Base-by-base conservation (phyloP, 2,888 invertebrate genomes). In the Microchrysa polita region DNA sequence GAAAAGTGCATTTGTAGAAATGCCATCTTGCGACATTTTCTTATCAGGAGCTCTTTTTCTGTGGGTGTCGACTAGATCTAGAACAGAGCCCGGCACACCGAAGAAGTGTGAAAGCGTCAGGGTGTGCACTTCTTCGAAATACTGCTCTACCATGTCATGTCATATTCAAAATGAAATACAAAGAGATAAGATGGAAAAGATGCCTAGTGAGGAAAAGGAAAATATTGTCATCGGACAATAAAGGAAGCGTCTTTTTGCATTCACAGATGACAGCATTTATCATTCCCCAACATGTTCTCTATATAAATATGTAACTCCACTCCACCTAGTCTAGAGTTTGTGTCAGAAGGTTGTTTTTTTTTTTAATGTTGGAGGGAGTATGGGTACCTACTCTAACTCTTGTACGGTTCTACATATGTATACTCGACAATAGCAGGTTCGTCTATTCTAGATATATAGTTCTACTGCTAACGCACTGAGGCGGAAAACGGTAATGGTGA, bases 181-280 rank as follows among this genome's bases (percentile, higher is more conserved):
- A 34, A 34, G 27, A 34, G 27, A 34, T 34, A 34, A 34, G 2
- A 34, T 34, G 7, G 27, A 34, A 34, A 34, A 34, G 7, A 34
- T 7, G 27, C 27, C 27, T 34, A 2, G 27, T 34, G 27, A 34
- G 7, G n/a, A n/a, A 48, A 48, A 48, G 48, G 48, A n/a, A 48
- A 48, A 48, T 12, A 48, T 4, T 48, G 42, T 12, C 65, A 12
- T 48, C 23, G 61, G 69, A 57, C 57, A 57, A 69, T 55, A 20
- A 69, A 20, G 40, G n/a, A 10, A 69, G 1, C 57, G 69, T 69
- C 55, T 55, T 69, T 55, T 69, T 40, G 55, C 55, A 55, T 57
- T 42, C 69, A 69, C 34, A 55, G 61, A 23, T 57, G 57, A 65
- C 65, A 57, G 18, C 69, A 57, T 69, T 69, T 69, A 69, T 69